Evolutionary conservation across 2,113 vertebrate species (phyloP), one percentile per base, ranked within the genome.

Genomic region (Saimiri boliviensis): DNA sequence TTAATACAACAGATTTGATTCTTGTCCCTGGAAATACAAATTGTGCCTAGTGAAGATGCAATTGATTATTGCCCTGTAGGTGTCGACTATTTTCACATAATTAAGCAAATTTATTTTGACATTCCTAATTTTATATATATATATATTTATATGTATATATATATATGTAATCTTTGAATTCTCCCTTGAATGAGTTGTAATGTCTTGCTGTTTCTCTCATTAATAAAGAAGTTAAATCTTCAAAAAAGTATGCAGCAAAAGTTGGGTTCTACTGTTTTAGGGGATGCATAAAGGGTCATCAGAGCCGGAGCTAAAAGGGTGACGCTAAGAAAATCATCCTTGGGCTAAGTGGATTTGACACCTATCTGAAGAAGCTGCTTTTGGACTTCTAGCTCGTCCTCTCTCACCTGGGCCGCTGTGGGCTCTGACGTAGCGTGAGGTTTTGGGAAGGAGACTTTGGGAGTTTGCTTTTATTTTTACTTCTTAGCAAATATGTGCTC

Each of bases 251-350:
- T 76, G 73, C 40, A 30, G 40, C 25, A 45, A 30, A 32, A 13
- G 35, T 71, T 66, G 88, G 35, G 23, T 47, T 19, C 2, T 40
- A 3, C 35, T 76, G 6, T 81, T 89, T 13, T 3, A 32, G 13
- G 45, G 52, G 10, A 14, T 37, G 0, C 16, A 3, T 21, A 12
- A 86, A 63, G 21, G 35, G 13, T 32, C 52, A 14, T 19, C 32
- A 37, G 5, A 3, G 8, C 1, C 25, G 71, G 70, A 47, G 49
- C 87, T 45, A 20, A 58, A 66, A 56, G 9, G 12, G 35, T 6
- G 25, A 42, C 5, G 6, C 14, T 3, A 0, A 30, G 21, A 47
- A 45, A 5, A 5, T 42, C 5, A 4, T 2, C 32, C 27, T 47
- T 6, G 21, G 8, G 37, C 70, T 7, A 2, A 35, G 3, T 21